Evolutionary conservation across 1,140 invertebrate genomes (phyloP), one percentile per base, ranked within the genome.

Genomic region (Doryteuthis pealeii): DNA sequence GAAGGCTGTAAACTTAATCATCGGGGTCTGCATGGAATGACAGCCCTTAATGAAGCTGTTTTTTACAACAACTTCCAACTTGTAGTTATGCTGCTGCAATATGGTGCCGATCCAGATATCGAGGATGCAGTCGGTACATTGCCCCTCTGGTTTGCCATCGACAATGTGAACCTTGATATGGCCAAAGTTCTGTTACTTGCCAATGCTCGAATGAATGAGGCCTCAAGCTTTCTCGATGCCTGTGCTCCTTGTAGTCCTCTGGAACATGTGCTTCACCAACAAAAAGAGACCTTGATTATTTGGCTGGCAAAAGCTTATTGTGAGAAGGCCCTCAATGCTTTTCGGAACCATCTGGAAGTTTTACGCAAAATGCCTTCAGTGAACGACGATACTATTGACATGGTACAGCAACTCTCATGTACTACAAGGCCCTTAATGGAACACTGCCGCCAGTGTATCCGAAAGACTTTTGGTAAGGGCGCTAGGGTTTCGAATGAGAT

Each of bases 91-190:
- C 76, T 86, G 15, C 74, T 86, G 8, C 76, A 82, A 58, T 76
- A 80, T 70, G 79, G 80, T 12, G 82, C 82, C 1, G 75, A 82
- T 76, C 80, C 82, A 22, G 78, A 84, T 71, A 74, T 83, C 8
- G 77, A 79, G 68, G 85, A 86, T 75, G 81, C 81, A 71, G 78
- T 77, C 14, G 79, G 81, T 4, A 83, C 83, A 14, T 77, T 83
- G 10, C 85, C 85, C 1, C 74, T 86, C 6, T 85, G 83, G 83
- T 83, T 83, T 76, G 83, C 83, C 30, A 79, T 86, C 1, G 81
- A 84, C 74, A 77, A 76, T 28, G 69, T 71, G 26, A 79, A 82
- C 66, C 70, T 77, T 26, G 80, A 83, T 26, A 80, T 76, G 10
- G 76, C 85, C 5, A 82, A 80, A 67, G 73, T 85, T 2, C 71